These are phyloP conservation scores for Microcebus jonahi DNA, from an alignment of 2,113 vertebrate species.

Conservation along the genomic window DNA sequence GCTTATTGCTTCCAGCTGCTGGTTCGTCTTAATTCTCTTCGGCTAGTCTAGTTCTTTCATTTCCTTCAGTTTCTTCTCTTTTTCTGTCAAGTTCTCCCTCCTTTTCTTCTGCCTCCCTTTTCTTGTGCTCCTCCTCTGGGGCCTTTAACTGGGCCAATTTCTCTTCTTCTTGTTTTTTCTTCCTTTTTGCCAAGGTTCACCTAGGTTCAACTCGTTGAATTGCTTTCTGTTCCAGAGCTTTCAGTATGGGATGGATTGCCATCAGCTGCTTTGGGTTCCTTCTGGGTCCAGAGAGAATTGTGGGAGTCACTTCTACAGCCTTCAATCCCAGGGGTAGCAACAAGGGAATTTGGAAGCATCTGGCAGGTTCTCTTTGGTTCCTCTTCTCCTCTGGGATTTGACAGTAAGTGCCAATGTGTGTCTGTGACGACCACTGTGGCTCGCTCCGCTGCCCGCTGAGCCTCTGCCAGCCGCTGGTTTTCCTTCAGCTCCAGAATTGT, in stretches of 20 bases:
- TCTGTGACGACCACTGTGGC: slow-evolving; percentile 24
- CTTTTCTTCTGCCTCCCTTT: slow-evolving; percentile 90
- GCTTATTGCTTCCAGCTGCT: slow-evolving; percentile 86
- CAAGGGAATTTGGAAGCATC: neutral
- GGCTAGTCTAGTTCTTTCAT: slow-evolving; percentile 92
- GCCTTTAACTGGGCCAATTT: slow-evolving; percentile 91
- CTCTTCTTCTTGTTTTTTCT: slow-evolving; percentile 90
- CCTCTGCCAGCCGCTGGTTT: slow-evolving; percentile 83
- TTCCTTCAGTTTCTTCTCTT: slow-evolving; percentile 90
- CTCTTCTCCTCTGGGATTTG: slow-evolving; percentile 50
- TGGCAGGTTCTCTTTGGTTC: slow-evolving; percentile 18
- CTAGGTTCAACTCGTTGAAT: slow-evolving; percentile 87
- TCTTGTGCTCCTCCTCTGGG: slow-evolving; percentile 88
- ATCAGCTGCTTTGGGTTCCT: slow-evolving; percentile 64
- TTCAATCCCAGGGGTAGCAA: slow-evolving; percentile 60
- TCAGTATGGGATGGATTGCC: slow-evolving; percentile 88
- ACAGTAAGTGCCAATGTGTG: neutral
- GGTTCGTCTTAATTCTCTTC: slow-evolving; percentile 85
- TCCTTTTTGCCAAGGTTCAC: slow-evolving; percentile 90
- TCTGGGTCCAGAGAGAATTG: slow-evolving; percentile 60
- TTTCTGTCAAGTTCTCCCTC: slow-evolving; percentile 84
- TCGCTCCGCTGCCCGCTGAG: slow-evolving; percentile 81
- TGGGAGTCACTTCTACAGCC: slow-evolving; percentile 8
- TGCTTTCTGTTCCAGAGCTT: slow-evolving; percentile 95
- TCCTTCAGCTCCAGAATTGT: slow-evolving; percentile 88